Conservation (phyloP, 2,797 vertebrate species). For the Clarias fuscus region DNA sequence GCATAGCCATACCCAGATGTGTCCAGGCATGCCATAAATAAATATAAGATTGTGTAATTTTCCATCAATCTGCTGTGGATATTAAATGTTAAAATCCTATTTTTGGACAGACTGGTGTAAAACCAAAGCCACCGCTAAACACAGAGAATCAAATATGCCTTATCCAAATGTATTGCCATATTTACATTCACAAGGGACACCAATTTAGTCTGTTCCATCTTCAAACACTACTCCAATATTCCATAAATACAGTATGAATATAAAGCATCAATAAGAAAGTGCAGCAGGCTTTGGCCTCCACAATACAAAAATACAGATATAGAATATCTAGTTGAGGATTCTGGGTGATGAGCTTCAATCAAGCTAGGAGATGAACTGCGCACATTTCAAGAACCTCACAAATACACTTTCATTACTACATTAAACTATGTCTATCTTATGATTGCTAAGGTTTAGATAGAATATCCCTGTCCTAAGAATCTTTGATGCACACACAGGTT, state of each 20-base stretch:
- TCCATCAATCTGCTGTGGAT: constrained; percentile 27
- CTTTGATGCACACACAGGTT: constrained; percentile 63
- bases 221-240: constrained; percentile 44
- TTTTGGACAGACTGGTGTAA: constrained; percentile 31
- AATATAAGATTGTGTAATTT: constrained; percentile 23
- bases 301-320: constrained; percentile 43
- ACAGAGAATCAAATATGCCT: constrained; percentile 32
- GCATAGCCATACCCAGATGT: constrained; percentile 12
- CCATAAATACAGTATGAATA: constrained; percentile 51
- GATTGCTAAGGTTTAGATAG: constrained; percentile 61
- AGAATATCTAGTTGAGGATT: constrained; percentile 42
- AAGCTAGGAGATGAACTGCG: constrained; percentile 57
- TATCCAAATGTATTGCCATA: constrained; percentile 45
- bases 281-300: constrained; percentile 22
- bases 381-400: constrained; percentile 60
- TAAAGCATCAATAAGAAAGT: constrained; percentile 42
- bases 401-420: constrained; percentile 68
- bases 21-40: constrained; percentile 15
- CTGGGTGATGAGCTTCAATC: constrained; percentile 65
- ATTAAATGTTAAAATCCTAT: constrained; percentile 46
- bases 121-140: constrained; percentile 13
- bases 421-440: constrained; percentile 65
- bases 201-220: constrained; percentile 49
- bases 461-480: constrained; percentile 55
- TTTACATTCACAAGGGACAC: constrained; percentile 43